Evolutionary conservation across 2,888 invertebrate genomes (phyloP), one percentile per base, ranked within the genome.

Genomic region (Amitus sp.): DNA sequence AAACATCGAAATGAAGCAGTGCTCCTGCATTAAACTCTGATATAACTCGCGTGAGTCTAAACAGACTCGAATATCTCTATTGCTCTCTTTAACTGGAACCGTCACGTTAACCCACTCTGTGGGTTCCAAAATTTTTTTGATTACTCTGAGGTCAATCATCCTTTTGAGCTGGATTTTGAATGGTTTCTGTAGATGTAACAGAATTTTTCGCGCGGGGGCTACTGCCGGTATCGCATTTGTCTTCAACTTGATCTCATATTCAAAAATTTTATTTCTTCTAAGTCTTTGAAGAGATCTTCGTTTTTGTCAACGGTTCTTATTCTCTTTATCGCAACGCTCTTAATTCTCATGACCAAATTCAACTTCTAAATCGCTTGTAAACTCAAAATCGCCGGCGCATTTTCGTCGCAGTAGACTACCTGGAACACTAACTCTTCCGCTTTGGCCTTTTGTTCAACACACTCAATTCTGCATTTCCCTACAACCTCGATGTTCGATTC

Each of bases 21-120:
- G 67, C 53, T 65, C 63, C 49, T 65, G 62, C 12, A 61, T 48
- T 20, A 69, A 18, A 10, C 63, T 45, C 47, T 58, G 42, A 50
- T 66, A 65, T 23, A 66, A 51, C 15, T 63, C 51, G 48, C 66
- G 47, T 20, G 69, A 63, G 37, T 69, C 67, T 18, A 66, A 42
- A 47, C 66, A 66, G 23, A 67, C 37, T 42, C 66, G 60, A 39
- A 65, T 59, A 20, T 47, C 23, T 48, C 30, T 28, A 52, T 53
- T 47, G 18, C 51, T 57, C 48, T 69, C 69, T 39, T 52, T 40
- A 7, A 66, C 56, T 10, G 65, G 13, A 10, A 64, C 54, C 13
- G 69, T 64, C 23, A 60, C 62, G 43, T 58, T 66, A n/a, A 34
- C 34, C 10, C 10, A 34, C 3, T 34, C 34, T 4, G 34, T 34